Evolutionary conservation across 2,113 vertebrate species (phyloP), one percentile per base, ranked within the genome.

Genomic region (Blennius ocellaris): DNA sequence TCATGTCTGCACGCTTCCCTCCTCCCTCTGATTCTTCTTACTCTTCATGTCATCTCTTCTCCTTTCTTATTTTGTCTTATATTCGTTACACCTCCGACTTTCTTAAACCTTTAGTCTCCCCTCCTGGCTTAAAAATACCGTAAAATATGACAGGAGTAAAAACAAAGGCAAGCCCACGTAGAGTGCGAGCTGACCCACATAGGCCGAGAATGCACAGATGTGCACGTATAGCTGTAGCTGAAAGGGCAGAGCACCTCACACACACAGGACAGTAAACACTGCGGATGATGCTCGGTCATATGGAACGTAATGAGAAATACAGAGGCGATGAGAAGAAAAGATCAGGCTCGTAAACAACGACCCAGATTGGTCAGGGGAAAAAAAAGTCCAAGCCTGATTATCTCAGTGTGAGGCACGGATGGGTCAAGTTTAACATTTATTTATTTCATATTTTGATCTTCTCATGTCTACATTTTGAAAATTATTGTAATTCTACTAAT

Each of bases 271-370:
- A 58, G 21, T 60, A 3, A 60, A 61, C 45, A 65, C 43, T 44
- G 37, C 5, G 3, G 36, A 50, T 36, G 65, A 58, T 72, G n/a
- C 36, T 83, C 41, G 43, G 52, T 58, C 53, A 64, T 54, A 44
- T 55, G 59, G 61, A 11, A 17, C 16, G 70, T 52, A 16, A 45
- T 14, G 17, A 73, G 7, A 36, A 43, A 67, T 61, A 52, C 50
- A 39, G 67, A 80, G 57, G 64, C 9, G 11, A 80, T 52, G 64
- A 80, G 62, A 50, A n/a, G 50, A 58, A 82, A 69, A 81, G 6
- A 71, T 76, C 69, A 78, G 54, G 55, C 59, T 39, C 21, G 38
- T 75, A 78, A 78, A 80, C 50, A 70, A 43, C 36, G 43, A 53
- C 64, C 55, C 55, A 73, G 49, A 72, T 41, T 40, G 15, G 40